These are phyloP conservation scores for Lordiphosa mommai DNA, from an alignment of 1,140 invertebrate genomes.

Conservation along the genomic window DNA sequence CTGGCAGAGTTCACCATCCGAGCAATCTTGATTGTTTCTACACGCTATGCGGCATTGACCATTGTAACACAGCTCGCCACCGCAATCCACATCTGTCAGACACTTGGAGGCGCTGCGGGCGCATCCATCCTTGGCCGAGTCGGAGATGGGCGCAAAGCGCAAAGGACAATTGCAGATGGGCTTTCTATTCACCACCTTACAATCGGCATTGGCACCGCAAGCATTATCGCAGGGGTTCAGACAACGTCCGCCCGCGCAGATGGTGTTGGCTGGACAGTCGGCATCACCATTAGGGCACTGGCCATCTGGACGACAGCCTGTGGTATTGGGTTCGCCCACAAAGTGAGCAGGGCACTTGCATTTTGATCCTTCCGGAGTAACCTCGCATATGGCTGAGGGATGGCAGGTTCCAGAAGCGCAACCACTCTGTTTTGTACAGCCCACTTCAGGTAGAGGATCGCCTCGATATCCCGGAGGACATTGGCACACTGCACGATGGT, in stretches of 20 bases:
- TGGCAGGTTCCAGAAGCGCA: slow-evolving; percentile 92
- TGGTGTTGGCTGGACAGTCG: slow-evolving; percentile 87
- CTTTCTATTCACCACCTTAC: slow-evolving; percentile 87
- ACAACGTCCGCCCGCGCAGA: slow-evolving; percentile 87
- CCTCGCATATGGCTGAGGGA: slow-evolving; percentile 87
- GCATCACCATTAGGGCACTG: slow-evolving; percentile 85
- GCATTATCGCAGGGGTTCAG: slow-evolving; percentile 88
- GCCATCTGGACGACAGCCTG: slow-evolving; percentile 88
- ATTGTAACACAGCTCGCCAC: slow-evolving; percentile 87
- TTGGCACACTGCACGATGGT: slow-evolving; percentile 89
- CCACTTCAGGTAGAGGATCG: slow-evolving; percentile 90
- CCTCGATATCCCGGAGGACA: slow-evolving; percentile 90
- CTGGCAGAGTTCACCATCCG: slow-evolving; percentile 88
- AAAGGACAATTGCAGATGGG: slow-evolving; percentile 88
- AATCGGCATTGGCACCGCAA: slow-evolving; percentile 89
- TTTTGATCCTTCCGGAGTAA: slow-evolving; percentile 82
- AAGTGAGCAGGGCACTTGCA: slow-evolving; percentile 89
- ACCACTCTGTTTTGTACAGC: slow-evolving; percentile 85
- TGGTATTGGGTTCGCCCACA: slow-evolving; percentile 86
- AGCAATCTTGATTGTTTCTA: slow-evolving; percentile 88
- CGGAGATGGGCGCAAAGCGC: slow-evolving; percentile 84
- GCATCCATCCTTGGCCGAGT: slow-evolving; percentile 86
- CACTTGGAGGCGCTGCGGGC: slow-evolving; percentile 85
- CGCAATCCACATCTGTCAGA: slow-evolving; percentile 87
- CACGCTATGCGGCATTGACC: slow-evolving; percentile 92